phyloP scores from a whole-genome alignment of 2,113 vertebrate species.

The Lutjanus erythropterus region DNA sequence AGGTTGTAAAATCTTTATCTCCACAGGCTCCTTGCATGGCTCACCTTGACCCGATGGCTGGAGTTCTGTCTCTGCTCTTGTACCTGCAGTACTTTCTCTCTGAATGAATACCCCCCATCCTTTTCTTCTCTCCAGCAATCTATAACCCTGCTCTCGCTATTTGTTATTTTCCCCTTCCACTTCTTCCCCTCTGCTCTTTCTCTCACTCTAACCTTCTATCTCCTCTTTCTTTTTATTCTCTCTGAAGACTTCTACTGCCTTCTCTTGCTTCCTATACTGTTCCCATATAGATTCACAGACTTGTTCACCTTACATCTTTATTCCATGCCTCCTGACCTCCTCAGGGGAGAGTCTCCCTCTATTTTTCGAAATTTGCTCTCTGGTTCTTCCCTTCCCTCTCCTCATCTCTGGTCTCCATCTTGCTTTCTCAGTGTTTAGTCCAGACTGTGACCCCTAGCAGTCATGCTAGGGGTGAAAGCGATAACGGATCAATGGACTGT shows the following conservation, averaged over 20 bases:
- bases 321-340: constrained; percentile 46
- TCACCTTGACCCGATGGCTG: constrained; percentile 77
- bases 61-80: constrained; percentile 65
- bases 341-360: constrained; percentile 46
- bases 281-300: constrained; percentile 53
- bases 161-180: constrained; percentile 60
- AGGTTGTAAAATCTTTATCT: constrained; percentile 78
- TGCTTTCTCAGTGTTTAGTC: constrained; percentile 24
- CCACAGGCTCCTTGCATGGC: constrained; percentile 71
- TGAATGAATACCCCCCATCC: constrained; percentile 42
- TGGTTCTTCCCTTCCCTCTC: neutral
- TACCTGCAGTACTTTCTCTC: constrained; percentile 51
- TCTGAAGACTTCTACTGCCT: constrained; percentile 26
- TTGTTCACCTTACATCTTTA: constrained; percentile 50
- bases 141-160: constrained; percentile 55
- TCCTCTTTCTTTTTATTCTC: constrained; percentile 30
- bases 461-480: constrained; percentile 22
- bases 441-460: constrained; percentile 28
- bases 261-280: constrained; percentile 36
- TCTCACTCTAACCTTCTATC: constrained; percentile 40
- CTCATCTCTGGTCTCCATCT: constrained; percentile 26
- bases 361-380: constrained; percentile 40
- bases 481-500: constrained; percentile 31
- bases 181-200: constrained; percentile 34
- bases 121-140: constrained; percentile 65